Evolutionary conservation across 1,140 invertebrate genomes (phyloP).

Genomic region (Leptinotarsa defecta): DNA sequence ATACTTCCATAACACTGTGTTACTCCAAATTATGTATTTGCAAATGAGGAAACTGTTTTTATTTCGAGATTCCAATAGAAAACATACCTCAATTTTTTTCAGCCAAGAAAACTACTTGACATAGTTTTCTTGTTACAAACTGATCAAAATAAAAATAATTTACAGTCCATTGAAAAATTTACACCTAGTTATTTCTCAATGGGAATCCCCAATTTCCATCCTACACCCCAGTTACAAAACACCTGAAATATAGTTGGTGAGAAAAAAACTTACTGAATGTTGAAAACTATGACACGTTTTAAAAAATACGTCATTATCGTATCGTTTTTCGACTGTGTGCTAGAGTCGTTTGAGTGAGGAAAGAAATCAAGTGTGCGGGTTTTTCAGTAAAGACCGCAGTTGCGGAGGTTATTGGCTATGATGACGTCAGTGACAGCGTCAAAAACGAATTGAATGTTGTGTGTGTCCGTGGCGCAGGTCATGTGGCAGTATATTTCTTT

Average conservation of each 20-base stretch:
- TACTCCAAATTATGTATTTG: too few relatives aligned
- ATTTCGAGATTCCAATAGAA: too few relatives aligned
- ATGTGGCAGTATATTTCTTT: slow-evolving; percentile 93
- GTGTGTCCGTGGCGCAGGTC: slow-evolving; percentile 90
- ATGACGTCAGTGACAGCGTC: slow-evolving; percentile 92
- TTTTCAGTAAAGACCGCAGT: slow-evolving; percentile 74
- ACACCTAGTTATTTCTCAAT: too few relatives aligned
- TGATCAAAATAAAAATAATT: too few relatives aligned
- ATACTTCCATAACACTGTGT: too few relatives aligned
- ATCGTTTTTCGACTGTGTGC: slow-evolving; percentile 35
- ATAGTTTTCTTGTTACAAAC: too few relatives aligned
- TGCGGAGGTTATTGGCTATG: slow-evolving; percentile 91
- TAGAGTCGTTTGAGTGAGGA: slow-evolving; percentile 32
- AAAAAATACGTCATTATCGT: slow-evolving; percentile 6
- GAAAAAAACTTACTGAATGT: neutral
- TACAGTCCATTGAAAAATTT: too few relatives aligned
- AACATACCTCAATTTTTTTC: too few relatives aligned
- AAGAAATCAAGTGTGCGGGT: slow-evolving; percentile 35
- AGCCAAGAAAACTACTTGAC: too few relatives aligned
- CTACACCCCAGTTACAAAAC: neutral
- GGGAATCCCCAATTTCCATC: too few relatives aligned
- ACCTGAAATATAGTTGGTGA: neutral
- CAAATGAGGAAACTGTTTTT: too few relatives aligned
- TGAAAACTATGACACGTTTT: slow-evolving; percentile 14
- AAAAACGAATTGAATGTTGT: slow-evolving; percentile 91